These are phyloP conservation scores for Vulpes ferrilata DNA, from an alignment of 2,113 vertebrate genomes.

Conservation along the genomic window DNA sequence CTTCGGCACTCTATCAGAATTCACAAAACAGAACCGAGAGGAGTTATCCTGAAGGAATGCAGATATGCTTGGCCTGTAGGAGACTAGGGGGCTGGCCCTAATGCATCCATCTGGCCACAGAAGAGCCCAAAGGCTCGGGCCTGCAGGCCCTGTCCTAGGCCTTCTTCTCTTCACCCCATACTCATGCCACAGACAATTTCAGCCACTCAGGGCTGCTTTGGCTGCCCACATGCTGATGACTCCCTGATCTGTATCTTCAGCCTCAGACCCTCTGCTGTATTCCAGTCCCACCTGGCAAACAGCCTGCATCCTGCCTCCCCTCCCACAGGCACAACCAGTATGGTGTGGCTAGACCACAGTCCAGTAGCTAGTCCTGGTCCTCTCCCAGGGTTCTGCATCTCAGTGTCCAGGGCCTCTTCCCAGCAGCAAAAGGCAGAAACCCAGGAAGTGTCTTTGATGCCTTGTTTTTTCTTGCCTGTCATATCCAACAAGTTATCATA, in stretches of 20 bases:
- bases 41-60: not conserved
- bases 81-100: accelerated
- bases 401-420: accelerated
- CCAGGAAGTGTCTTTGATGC: too few relatives aligned
- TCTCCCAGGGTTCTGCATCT: not conserved
- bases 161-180: not conserved
- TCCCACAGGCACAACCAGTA: not conserved
- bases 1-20: not conserved
- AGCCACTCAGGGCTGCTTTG: not conserved
- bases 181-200: too few relatives aligned
- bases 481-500: not conserved
- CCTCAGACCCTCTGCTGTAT: not conserved
- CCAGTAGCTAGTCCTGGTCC: not conserved
- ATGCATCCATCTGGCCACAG: accelerated
- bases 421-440: not conserved
- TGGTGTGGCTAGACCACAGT: not conserved
- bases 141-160: not conserved
- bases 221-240: accelerated
- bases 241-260: not conserved
- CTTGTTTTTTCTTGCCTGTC: not conserved
- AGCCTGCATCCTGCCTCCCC: not conserved
- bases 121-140: not conserved
- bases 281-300: not conserved
- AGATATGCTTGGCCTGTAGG: not conserved
- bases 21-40: not conserved